Base-by-base conservation (phyloP, 2,888 invertebrate species). In the Lepidochrysops patricia region DNA sequence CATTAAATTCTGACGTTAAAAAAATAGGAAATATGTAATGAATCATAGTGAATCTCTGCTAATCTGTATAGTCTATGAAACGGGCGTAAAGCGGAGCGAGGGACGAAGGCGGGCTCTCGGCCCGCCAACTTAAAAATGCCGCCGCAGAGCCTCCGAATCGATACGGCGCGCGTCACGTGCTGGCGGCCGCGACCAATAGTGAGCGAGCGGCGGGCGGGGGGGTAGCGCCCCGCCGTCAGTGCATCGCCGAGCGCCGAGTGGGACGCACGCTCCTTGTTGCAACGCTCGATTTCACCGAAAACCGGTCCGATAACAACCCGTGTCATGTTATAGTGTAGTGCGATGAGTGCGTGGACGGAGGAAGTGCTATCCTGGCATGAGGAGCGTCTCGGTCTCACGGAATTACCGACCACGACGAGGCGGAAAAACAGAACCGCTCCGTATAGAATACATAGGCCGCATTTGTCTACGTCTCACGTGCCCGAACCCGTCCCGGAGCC, bases 91-190 rank as follows among this genome's bases (percentile, higher is more conserved):
- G 78, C 74, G 75, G 74, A 71, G 81, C 73, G 84, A 82, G 87
- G 85, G 85, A 71, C 75, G 81, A 72, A 79, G 85, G 85, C 84
- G 85, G 85, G 77, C 80, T 80, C 82, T 84, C 84, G 73, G 81
- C 73, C 80, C 82, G 84, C 82, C 85, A 93, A 93, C 91, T 93
- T 93, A 93, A 93, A 93, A 94, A 93, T 93, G 93, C 93, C 93
- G 93, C 93, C 93, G 93, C 92, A 90, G 91, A 91, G 91, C 91
- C 91, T 91, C 92, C 92, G 93, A 93, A 94, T 93, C 93, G 92
- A 94, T 93, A 93, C 91, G 91, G 72, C 91, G 90, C 84, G 86
- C 86, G 89, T 92, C 93, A 93, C 93, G 93, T 92, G 92, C 85
- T 79, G 86, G 72, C 84, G 79, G 79, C 80, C 80, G 80, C 84